phyloP scores from a whole-genome alignment of 2,113 vertebrate species.

The Colaptes auratus region DNA sequence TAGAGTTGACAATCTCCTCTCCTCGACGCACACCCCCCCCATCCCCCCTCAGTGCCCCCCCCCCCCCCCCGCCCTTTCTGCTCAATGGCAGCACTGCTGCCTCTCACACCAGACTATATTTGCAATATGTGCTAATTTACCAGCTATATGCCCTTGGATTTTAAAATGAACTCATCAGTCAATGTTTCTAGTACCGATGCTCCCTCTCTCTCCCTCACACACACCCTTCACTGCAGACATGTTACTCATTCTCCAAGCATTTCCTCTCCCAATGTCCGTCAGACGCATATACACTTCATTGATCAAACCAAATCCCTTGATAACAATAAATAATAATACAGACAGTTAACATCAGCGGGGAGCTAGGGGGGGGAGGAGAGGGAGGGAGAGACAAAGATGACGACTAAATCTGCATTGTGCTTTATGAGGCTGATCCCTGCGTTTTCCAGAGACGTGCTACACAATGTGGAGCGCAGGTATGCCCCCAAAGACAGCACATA shows the following conservation, averaged over 20 bases:
- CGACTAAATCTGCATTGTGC: constrained; percentile 56
- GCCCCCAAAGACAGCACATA: background rate
- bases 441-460: background rate
- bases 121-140: constrained; percentile 68
- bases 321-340: constrained; percentile 65
- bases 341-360: constrained; percentile 46
- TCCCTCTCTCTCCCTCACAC: constrained; percentile 31
- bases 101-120: constrained; percentile 46
- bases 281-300: constrained; percentile 58
- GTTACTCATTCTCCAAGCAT: constrained; percentile 67
- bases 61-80: constrained; percentile 16
- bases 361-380: background rate
- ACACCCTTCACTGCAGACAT: constrained; percentile 59
- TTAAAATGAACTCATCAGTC: constrained; percentile 66
- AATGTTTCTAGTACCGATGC: constrained; percentile 29
- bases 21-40: background rate
- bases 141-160: constrained; percentile 69
- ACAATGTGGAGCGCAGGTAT: constrained; percentile 26
- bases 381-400: constrained; percentile 10
- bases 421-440: background rate
- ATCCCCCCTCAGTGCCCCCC: background rate
- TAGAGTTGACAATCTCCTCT: constrained; percentile 42
- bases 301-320: constrained; percentile 58
- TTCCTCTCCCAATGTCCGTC: constrained; percentile 45
- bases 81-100: constrained; percentile 19